phyloP scores from a whole-genome alignment of 2,888 invertebrate genomes.

The Drosophila mimetica region DNA sequence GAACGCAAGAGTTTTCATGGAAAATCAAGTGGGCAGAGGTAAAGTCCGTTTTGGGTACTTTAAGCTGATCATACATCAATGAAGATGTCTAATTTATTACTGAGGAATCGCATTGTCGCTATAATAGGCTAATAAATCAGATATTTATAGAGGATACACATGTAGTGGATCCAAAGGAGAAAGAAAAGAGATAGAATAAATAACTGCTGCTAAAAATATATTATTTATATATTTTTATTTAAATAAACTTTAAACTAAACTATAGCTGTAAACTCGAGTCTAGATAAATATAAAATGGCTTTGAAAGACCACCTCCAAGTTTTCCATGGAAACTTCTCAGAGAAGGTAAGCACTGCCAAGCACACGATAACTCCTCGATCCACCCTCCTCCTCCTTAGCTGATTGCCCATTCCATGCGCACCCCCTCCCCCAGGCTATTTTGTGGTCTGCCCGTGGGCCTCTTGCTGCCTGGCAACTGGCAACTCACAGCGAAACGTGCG shows the following conservation, averaged over 20 bases:
- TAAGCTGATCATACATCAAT: neutral
- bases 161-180: neutral
- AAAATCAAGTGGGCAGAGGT: neutral
- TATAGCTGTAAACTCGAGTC: too few relatives aligned
- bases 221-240: too few relatives aligned
- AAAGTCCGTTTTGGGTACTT: neutral
- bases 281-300: too few relatives aligned
- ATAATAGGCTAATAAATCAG: neutral
- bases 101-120: too few relatives aligned
- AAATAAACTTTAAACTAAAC: too few relatives aligned
- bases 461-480: constrained; percentile 21
- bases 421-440: neutral
- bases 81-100: neutral
- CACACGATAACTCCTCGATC: constrained; percentile 8
- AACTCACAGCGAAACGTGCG: constrained; percentile 34
- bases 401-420: constrained; percentile 5
- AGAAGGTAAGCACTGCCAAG: neutral
- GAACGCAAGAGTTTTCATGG: constrained; percentile 17
- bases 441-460: constrained; percentile 37
- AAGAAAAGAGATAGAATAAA: neutral
- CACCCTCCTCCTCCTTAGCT: constrained; percentile 3
- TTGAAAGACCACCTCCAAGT: neutral
- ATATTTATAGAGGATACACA: neutral
- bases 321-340: neutral
- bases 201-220: too few relatives aligned